Evolutionary conservation across 2,113 vertebrate genomes (phyloP), one percentile per base, ranked within the genome.

Genomic region (Alces alces): DNA sequence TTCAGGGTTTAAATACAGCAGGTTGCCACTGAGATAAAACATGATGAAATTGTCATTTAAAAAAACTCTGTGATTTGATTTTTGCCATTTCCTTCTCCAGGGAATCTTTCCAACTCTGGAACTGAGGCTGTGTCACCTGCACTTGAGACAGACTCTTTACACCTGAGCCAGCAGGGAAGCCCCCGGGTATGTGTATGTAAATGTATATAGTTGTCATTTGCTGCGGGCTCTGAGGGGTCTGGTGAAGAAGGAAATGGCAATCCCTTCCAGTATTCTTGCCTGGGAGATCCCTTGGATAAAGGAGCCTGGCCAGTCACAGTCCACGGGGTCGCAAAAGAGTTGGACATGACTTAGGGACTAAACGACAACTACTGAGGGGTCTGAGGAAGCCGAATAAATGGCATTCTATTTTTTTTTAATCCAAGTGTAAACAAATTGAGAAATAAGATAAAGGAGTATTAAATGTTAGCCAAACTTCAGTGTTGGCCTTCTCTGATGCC

Each of bases 21-120:
- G 3, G 14, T 86, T 95, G 45, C 16, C 88, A 23, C 28, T 97
- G 60, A 85, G 89, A 70, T 78, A 96, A 95, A 90, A 60, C 8
- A 45, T 76, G 58, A 57, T 61, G 10, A 60, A 78, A 86, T 0
- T 36, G 33, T 55, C 47, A 33, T 96, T 76, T 23, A 15, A 33
- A 43, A 43, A 47, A 39, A 19, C 7, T 25, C n/a, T 84, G 80
- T 25, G 4, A 3, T 82, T 85, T 93, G 1, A 73, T 58, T 93
- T 64, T 96, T 27, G 12, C 36, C 70, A 7, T 43, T 43, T 76
- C 70, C 70, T 43, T 76, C 23, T 43, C 36, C 36, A 76, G 23
- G 36, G 70, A 25, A 14, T 43, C 70, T 76, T 70, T 11, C 21
- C 70, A 43, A 1, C 70, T 27, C 23, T 27, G 70, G 36, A 43